Base-by-base conservation (phyloP, 2,888 invertebrate genomes). In the Boloria euphrosyne region DNA sequence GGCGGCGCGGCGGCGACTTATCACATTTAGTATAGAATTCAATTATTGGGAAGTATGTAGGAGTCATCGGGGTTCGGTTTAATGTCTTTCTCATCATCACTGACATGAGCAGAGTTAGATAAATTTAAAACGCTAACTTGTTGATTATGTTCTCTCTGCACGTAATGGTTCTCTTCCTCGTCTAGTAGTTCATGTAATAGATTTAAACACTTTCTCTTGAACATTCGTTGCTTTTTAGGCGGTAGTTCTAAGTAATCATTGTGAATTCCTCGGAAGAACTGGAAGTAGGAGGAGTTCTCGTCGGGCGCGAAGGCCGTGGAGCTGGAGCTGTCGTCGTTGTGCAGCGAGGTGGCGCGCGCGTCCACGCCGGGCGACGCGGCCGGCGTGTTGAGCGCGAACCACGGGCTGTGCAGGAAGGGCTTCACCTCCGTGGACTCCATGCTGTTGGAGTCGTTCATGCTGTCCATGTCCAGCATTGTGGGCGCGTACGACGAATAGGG, bases 201-300 rank as follows among this genome's bases (percentile, higher is more conserved):
- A 53, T 74, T 69, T 46, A 91, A 76, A 66, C 91, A 90, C 70
- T 84, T 81, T 10, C 90, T 80, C 46, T 87, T 85, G 72, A 90
- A 91, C 50, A 77, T 66, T 18, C 90, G 74, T 74, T 84, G 87
- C 65, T 82, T 83, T 47, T 73, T 78, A 3, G 80, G 68, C 0
- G 83, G 71, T 59, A 91, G 76, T 72, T 86, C 87, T 70, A 76
- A 80, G 76, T 87, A 91, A 71, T 91, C 91, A 67, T 76, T 76
- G 74, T 89, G 76, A 43, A 91, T 83, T 16, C 89, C 88, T 16
- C 89, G 82, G 76, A 91, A 91, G 80, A 91, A 91, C 68, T 90
- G 88, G 73, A 90, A 90, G 76, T 82, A 91, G 2, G 88, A 86
- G 4, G 81, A 76, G 77, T 79, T 85, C 69, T 90, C 91, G 62